Evolutionary conservation across 2,113 vertebrate genomes (phyloP), one percentile per base, ranked within the genome.

Genomic region (Chaenocephalus aceratus): DNA sequence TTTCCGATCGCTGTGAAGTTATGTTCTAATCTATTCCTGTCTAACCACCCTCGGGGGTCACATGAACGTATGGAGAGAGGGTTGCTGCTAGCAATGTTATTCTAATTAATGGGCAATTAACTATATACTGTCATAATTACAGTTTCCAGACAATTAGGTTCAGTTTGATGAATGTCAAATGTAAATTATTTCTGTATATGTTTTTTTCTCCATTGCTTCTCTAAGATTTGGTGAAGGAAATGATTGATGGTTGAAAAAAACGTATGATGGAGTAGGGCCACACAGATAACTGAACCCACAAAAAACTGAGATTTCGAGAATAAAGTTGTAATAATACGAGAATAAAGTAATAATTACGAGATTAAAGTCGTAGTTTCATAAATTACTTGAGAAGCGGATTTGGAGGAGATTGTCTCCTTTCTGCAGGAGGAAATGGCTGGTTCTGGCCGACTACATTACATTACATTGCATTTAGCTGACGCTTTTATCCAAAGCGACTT

Each of bases 41-140:
- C 56, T 68, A 21, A 45, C 23, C 2, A 3, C 48, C 76, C 70
- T 66, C 52, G 4, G 69, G 75, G 77, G 69, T 74, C 73, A 52
- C 6, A 11, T 48, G 72, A 48, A 69, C 6, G 8, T 13, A 49
- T 36, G 49, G 45, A 16, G 46, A 36, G 57, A 26, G 41, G 18
- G 7, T 9, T 15, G 61, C 62, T 49, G 56, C 65, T n/a, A 4
- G 71, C 59, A 44, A 48, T 41, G 58, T 36, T 60, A 36, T 60
- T 66, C 59, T 82, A 77, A 88, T 86, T 85, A 88, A 82, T 52
- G 56, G 54, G 13, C 68, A 70, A 78, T 86, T 88, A 86, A 77
- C 75, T 72, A 59, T 21, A 77, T 72, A 56, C 67, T 30, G 63
- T 74, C 54, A 23, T 82, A 79, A 86, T 81, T 77, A 75, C 41